Evolutionary conservation across 2,113 vertebrate species (phyloP).

Genomic region (Athene noctua): DNA sequence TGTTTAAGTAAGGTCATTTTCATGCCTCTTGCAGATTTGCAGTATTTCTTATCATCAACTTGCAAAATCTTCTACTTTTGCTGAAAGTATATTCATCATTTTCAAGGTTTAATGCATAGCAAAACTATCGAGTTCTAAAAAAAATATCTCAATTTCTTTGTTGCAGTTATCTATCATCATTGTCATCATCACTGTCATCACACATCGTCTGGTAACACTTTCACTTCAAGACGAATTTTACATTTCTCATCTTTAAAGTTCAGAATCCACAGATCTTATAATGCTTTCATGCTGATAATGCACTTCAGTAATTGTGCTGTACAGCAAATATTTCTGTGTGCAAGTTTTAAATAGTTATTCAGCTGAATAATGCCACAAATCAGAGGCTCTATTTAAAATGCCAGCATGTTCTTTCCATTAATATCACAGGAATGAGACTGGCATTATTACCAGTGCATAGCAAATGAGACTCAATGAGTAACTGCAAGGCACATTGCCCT

Average conservation of each 20-base stretch:
- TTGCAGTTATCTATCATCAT: background rate
- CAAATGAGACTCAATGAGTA: conserved; percentile 17
- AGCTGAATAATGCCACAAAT: conserved; percentile 55
- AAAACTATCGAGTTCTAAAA: background rate
- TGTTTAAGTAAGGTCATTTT: background rate
- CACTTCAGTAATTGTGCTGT: conserved; percentile 27
- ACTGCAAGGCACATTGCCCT: background rate
- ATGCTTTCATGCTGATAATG: conserved; percentile 8
- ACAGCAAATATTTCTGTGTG: conserved; percentile 49
- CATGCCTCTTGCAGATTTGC: background rate
- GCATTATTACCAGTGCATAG: conserved; percentile 58
- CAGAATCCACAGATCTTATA: conserved; percentile 45
- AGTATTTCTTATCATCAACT: background rate
- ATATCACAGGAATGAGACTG: conserved; percentile 62
- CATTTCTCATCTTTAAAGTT: conserved; percentile 57
- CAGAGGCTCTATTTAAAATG: conserved; percentile 61
- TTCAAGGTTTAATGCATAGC: background rate
- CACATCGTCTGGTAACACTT: background rate
- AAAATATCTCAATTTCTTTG: background rate
- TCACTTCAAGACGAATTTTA: conserved; percentile 12
- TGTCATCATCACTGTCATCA: background rate
- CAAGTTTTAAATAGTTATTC: conserved; percentile 60
- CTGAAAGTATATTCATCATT: background rate
- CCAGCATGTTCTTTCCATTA: conserved; percentile 55
- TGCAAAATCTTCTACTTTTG: background rate